Base-by-base conservation (phyloP, 2,888 invertebrate species). In the Dasypolia templi region DNA sequence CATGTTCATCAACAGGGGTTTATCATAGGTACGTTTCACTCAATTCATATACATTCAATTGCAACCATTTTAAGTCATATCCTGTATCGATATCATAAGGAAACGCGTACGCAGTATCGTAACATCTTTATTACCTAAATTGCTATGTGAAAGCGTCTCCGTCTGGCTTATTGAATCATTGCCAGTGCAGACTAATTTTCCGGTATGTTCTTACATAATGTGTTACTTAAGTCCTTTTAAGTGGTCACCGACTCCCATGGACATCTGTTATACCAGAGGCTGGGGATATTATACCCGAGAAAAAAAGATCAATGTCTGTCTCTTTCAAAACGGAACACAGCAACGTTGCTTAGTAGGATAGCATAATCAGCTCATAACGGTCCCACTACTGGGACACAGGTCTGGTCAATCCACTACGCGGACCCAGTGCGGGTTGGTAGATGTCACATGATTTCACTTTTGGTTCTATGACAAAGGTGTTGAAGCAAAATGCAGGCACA, bases 101-200 rank as follows among this genome's bases (percentile, higher is more conserved):
- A 61, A 79, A 46, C 22, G 73, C 71, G 75, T 26, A 53, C 80
- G 53, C 75, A 53, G 46, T 61, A 2, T 46, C 44, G 72, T 76
- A 61, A 73, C 22, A 42, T 61, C 74, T 76, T 79, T 85, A 76
- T 62, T 73, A 22, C n/a, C 17, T 55, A 53, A 73, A 75, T 75
- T 80, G 73, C 44, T 75, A 59, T 53, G 80, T 46, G 61, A 32
- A 49, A 46, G 39, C 39, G 49, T 49, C 46, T 80, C 22, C 32
- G 4, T 72, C 29, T 71, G 80, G 14, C 53, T 46, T 6, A 46
- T 32, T 61, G 35, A 72, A n/a, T 79, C 35, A 35, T 75, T 29
- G 58, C 6, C 44, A 0, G 12, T 26, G 39, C 32, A 72, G 72
- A 71, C 72, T 51, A 56, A 7, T 7, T 19, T 70, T 75, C 74